phyloP scores from a whole-genome alignment of 2,888 invertebrate species.

The Idaea biselata region DNA sequence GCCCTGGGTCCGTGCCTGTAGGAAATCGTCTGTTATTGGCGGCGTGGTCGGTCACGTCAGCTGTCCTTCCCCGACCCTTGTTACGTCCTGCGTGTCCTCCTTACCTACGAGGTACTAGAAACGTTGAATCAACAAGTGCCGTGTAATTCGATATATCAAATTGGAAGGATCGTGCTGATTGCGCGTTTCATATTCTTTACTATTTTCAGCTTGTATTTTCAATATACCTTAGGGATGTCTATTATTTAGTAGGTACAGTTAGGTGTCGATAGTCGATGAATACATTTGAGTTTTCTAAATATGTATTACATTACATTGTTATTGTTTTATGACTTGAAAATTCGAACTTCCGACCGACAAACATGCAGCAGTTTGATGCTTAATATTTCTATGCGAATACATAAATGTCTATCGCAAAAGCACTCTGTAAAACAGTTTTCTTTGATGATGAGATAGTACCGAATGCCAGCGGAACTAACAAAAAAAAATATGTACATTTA shows the following conservation, averaged over 20 bases:
- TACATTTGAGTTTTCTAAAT: constrained; percentile 8
- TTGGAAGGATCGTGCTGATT: constrained; percentile 23
- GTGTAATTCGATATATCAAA: constrained; percentile 40
- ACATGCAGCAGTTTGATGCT: too few species aligned
- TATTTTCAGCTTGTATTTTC: constrained; percentile 15
- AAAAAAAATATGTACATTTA: too few species aligned
- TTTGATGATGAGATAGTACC: too few species aligned
- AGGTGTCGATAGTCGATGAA: too few species aligned
- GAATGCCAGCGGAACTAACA: too few species aligned
- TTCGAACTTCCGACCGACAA: too few species aligned
- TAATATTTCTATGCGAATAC: too few species aligned
- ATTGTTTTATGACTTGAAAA: too few species aligned
- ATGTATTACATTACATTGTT: too few species aligned
- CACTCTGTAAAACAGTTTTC: too few species aligned
- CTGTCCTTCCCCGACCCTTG: constrained; percentile 55
- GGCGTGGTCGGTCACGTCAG: constrained; percentile 58
- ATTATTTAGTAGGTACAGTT: too few species aligned
- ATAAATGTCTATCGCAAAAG: too few species aligned
- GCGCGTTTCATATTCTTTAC: constrained; percentile 23
- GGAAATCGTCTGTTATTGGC: constrained; percentile 35
- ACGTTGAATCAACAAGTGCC: constrained; percentile 52
- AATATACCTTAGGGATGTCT: constrained; percentile 7
- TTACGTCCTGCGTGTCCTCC: constrained; percentile 40
- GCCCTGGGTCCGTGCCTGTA: constrained; percentile 7
- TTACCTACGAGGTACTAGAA: constrained; percentile 27